A percentile compares a stretch with the other conserved stretches of the same genome.
phyloP scores from a whole-genome alignment of 2,888 invertebrate genomes.

The Malacosoma neustria region DNA sequence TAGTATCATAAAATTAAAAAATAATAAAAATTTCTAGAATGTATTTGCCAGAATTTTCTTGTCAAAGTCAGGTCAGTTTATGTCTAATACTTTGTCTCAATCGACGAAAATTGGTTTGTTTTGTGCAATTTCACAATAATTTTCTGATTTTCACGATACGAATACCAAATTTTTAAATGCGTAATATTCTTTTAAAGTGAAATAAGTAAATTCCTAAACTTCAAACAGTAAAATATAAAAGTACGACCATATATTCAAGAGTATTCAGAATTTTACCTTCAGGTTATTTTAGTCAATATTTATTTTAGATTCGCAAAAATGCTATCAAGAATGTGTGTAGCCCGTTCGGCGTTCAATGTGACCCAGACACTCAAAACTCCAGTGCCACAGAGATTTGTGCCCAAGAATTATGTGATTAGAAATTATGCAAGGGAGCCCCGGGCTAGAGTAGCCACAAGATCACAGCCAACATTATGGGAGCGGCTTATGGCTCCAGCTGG shows the following conservation, averaged over 20 bases:
- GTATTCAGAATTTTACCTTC: not conserved
- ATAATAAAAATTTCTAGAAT: too few relatives aligned
- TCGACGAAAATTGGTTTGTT: too few relatives aligned
- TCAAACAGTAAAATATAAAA: not conserved
- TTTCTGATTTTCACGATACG: not conserved
- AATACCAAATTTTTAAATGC: not conserved
- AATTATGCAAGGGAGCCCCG: constrained; percentile 73
- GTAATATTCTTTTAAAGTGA: not conserved
- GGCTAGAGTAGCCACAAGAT: constrained; percentile 44
- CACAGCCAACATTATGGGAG: constrained; percentile 79
- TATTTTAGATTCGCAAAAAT: constrained; percentile 43
- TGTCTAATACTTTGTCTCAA: too few relatives aligned
- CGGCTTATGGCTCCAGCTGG: constrained; percentile 84
- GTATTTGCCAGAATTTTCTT: too few relatives aligned
- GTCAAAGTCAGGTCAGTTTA: too few relatives aligned
- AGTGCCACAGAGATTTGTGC: constrained; percentile 55
- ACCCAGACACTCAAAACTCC: constrained; percentile 50
- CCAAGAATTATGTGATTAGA: constrained; percentile 64
- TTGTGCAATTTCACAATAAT: not conserved
- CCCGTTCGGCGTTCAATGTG: constrained; percentile 43
- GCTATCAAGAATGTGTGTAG: constrained; percentile 66
- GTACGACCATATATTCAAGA: not conserved
- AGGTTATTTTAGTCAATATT: too few relatives aligned
- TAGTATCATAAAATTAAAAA: too few relatives aligned
- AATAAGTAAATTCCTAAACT: too few relatives aligned